Evolutionary conservation across 2,797 vertebrate species (phyloP).

Genomic region (Gallinago solitaria): DNA sequence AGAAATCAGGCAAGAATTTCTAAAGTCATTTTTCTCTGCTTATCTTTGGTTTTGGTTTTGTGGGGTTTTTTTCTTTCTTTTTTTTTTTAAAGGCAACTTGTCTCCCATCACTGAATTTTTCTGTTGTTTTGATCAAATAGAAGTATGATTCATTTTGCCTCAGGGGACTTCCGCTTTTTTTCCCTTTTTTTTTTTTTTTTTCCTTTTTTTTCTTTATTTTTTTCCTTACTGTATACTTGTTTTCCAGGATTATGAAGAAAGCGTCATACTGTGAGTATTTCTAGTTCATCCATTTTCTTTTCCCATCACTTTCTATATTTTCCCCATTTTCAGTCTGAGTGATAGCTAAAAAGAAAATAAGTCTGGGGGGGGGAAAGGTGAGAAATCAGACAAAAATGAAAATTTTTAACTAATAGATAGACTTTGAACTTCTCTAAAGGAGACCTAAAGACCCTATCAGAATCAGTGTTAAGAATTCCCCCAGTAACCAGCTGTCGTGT

Average conservation of each 20-base stretch:
- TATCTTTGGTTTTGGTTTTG: background rate
- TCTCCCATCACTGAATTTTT: background rate
- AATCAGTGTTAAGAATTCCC: background rate
- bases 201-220: background rate
- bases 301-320: background rate
- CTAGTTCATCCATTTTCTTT: background rate
- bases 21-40: background rate
- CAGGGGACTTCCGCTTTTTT: background rate
- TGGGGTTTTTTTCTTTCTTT: background rate
- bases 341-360: background rate
- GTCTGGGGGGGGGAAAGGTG: rapidly evolving
- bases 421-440: background rate
- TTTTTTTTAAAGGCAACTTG: background rate
- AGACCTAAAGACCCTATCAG: background rate
- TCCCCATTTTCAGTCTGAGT: background rate
- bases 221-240: background rate
- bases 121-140: background rate
- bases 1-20: background rate
- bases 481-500: background rate
- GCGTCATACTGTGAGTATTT: background rate
- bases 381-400: background rate
- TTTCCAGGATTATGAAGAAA: background rate
- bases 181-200: no score
- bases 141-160: background rate
- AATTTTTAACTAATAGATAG: background rate